phyloP scores from a whole-genome alignment of 2,888 invertebrate species.

The Amphimallon solstitiale region DNA sequence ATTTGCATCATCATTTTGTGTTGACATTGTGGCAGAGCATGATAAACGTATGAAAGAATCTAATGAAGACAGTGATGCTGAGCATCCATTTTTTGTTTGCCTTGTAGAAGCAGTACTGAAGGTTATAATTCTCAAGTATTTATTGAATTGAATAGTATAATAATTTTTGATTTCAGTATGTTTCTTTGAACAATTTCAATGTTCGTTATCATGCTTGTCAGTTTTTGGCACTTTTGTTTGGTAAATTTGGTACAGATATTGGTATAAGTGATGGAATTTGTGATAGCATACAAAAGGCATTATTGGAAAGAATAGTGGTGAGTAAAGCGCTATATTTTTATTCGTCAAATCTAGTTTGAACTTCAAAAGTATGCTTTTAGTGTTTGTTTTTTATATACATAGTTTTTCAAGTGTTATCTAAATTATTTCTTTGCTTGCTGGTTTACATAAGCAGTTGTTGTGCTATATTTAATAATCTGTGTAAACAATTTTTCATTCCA shows the following conservation, averaged over 20 bases:
- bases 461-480: too few species aligned
- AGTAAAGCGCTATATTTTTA: too few species aligned
- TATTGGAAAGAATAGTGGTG: constrained; percentile 72
- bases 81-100: constrained; percentile 26
- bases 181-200: constrained; percentile 65
- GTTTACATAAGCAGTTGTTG: too few species aligned
- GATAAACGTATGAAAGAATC: constrained; percentile 2
- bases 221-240: constrained; percentile 78
- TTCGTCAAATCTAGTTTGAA: too few species aligned
- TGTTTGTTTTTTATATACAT: too few species aligned
- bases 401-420: too few species aligned
- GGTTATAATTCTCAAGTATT: constrained; percentile 5
- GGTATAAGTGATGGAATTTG: constrained; percentile 80
- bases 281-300: constrained; percentile 75
- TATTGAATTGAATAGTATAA: background rate
- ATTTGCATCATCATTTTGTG: constrained; percentile 23
- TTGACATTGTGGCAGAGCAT: constrained; percentile 8
- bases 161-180: constrained; percentile 53
- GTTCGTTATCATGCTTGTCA: constrained; percentile 82
- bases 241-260: constrained; percentile 72
- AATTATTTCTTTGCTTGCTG: too few species aligned
- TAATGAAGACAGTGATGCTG: constrained; percentile 4
- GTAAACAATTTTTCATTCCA: too few species aligned
- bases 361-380: too few species aligned
- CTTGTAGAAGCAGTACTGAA: constrained; percentile 14